Evolutionary conservation across 1,140 invertebrate genomes (phyloP).

Genomic region (Nasonia giraulti): DNA sequence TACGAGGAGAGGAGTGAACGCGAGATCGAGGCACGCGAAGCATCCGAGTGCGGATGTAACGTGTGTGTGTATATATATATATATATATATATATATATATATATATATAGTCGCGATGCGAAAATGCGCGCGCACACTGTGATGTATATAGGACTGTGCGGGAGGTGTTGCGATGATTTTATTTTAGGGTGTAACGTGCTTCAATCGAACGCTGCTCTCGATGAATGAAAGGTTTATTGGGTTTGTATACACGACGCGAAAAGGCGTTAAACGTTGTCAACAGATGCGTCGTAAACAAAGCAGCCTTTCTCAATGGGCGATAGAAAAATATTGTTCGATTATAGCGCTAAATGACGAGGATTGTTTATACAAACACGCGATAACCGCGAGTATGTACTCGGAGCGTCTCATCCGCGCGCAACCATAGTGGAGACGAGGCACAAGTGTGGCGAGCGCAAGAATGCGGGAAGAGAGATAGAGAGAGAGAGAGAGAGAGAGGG

Average conservation of each 20-base stretch:
- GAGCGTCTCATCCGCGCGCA: background rate
- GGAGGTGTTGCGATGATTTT: background rate
- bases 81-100: background rate
- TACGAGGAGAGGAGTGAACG: background rate
- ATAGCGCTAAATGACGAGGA: background rate
- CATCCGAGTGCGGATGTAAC: background rate
- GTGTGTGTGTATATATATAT: no score
- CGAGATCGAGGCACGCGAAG: conserved; percentile 5
- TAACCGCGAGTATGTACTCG: background rate
- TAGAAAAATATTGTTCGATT: background rate
- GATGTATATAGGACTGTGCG: background rate
- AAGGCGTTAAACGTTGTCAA: background rate
- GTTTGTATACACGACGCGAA: no score
- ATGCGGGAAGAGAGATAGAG: background rate
- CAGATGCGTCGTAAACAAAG: background rate
- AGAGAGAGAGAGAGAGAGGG: background rate
- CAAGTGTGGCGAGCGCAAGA: background rate
- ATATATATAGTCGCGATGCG: no score
- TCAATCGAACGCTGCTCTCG: background rate
- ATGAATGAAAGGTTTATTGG: background rate
- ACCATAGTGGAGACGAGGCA: background rate
- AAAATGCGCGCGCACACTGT: conserved; percentile 19
- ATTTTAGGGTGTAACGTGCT: background rate
- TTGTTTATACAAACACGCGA: background rate
- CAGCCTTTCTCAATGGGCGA: no score